phyloP scores from a whole-genome alignment of 2,888 invertebrate genomes.

The Drosophila barbarae region DNA sequence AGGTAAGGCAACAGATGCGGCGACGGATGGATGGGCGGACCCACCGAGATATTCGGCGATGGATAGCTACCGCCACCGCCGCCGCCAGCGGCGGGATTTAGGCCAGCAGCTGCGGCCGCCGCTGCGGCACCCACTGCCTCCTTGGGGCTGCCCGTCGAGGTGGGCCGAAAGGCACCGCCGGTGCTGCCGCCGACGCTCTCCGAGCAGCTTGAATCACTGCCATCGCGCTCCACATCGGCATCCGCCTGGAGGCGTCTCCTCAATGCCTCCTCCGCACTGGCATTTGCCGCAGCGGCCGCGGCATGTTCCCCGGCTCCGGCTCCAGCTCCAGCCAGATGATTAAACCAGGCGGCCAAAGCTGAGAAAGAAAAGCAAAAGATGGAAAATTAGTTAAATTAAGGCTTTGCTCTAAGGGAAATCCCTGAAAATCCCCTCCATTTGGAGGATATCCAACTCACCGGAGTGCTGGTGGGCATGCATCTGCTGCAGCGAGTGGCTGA shows the following conservation, averaged over 20 bases:
- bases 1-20: conserved; percentile 94
- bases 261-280: conserved; percentile 78
- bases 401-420: too few species aligned
- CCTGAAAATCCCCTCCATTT: neutral
- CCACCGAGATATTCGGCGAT: conserved; percentile 95
- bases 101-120: conserved; percentile 61
- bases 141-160: conserved; percentile 81
- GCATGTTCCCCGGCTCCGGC: conserved; percentile 81
- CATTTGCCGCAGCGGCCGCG: conserved; percentile 68
- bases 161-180: conserved; percentile 80
- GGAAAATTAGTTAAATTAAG: neutral
- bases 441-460: conserved; percentile 70
- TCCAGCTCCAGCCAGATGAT: conserved; percentile 81
- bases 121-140: conserved; percentile 77
- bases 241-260: conserved; percentile 82
- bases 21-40: conserved; percentile 95
- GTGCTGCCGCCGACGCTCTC: conserved; percentile 82
- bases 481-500: conserved; percentile 80
- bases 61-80: conserved; percentile 81
- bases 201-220: conserved; percentile 87
- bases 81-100: conserved; percentile 58
- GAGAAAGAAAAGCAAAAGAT: conserved; percentile 7
- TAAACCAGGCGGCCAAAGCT: conserved; percentile 84
- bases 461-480: conserved; percentile 81
- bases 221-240: conserved; percentile 83